Percentiles rank a stretch among this genome's conserved stretches.
Evolutionary conservation across 2,888 invertebrate species (phyloP).

Genomic region (Coelopa pilipes): DNA sequence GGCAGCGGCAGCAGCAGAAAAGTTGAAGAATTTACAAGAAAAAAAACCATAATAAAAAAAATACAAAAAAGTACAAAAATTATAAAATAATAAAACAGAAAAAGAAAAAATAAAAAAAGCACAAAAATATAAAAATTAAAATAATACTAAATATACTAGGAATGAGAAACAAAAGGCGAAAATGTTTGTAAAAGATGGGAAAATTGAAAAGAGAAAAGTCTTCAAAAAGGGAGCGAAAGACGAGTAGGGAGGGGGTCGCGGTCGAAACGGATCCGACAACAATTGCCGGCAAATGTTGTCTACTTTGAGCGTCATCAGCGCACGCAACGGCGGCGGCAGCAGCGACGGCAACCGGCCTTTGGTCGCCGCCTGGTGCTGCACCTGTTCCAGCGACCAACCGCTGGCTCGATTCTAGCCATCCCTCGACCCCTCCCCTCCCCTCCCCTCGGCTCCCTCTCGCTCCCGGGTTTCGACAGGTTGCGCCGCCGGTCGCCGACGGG

Average conservation of each 20-base stretch:
- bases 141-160: too few relatives aligned
- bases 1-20: neutral
- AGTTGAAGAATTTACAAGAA: too few relatives aligned
- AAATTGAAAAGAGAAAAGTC: neutral
- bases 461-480: too few relatives aligned
- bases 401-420: neutral
- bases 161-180: too few relatives aligned
- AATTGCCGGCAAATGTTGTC: constrained; percentile 43
- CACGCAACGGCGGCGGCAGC: constrained; percentile 29
- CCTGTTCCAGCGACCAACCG: constrained; percentile 27
- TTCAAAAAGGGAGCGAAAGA: neutral
- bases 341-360: constrained; percentile 6
- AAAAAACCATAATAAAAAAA: too few relatives aligned
- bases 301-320: constrained; percentile 40
- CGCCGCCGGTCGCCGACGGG: neutral
- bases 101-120: too few relatives aligned
- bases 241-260: neutral
- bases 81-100: too few relatives aligned
- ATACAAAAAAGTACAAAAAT: too few relatives aligned
- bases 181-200: neutral
- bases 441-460: too few relatives aligned
- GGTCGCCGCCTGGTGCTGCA: constrained; percentile 27
- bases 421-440: too few relatives aligned
- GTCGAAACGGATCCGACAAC: neutral
- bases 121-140: too few relatives aligned